A percentile compares a stretch with the other conserved stretches of the same genome.
phyloP scores from a whole-genome alignment of 2,113 vertebrate genomes.

The Microtus montanus region DNA sequence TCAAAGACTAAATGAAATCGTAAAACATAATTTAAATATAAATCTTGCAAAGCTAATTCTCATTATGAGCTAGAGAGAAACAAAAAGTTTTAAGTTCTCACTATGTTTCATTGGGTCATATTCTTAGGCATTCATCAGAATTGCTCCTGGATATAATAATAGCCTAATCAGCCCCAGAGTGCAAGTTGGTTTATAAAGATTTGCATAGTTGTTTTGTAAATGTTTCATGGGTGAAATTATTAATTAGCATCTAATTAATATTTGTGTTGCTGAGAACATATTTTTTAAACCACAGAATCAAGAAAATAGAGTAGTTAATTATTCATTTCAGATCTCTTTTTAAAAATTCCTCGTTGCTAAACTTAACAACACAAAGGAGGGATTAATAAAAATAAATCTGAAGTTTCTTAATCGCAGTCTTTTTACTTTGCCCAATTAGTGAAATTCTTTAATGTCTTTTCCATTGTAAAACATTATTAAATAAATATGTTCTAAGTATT shows the following conservation, averaged over 20 bases:
- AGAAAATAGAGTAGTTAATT: constrained; percentile 76
- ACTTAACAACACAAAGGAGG: constrained; percentile 63
- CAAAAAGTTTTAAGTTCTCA: constrained; percentile 68
- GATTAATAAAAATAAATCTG: constrained; percentile 72
- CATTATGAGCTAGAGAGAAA: constrained; percentile 62
- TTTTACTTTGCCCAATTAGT: constrained; percentile 65
- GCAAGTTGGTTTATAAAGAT: constrained; percentile 70
- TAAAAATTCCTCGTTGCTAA: constrained; percentile 68
- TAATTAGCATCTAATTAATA: constrained; percentile 82
- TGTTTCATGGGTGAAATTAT: constrained; percentile 75
- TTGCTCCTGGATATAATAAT: constrained; percentile 69
- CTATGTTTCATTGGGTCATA: constrained; percentile 72
- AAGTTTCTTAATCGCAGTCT: constrained; percentile 63
- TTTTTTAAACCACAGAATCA: constrained; percentile 77
- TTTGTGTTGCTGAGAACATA: constrained; percentile 70
- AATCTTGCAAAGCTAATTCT: constrained; percentile 56
- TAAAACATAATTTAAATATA: constrained; percentile 39
- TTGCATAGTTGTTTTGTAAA: constrained; percentile 79
- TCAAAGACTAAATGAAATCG: constrained; percentile 50
- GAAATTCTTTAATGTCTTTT: constrained; percentile 64
- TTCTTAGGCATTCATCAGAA: constrained; percentile 59
- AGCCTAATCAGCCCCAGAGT: constrained; percentile 70
- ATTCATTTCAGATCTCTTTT: constrained; percentile 45
- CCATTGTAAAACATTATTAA: constrained; percentile 57
- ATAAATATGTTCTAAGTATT: constrained; percentile 74